phyloP scores from a whole-genome alignment of 1,140 invertebrate genomes.

The Portunus trituberculatus region DNA sequence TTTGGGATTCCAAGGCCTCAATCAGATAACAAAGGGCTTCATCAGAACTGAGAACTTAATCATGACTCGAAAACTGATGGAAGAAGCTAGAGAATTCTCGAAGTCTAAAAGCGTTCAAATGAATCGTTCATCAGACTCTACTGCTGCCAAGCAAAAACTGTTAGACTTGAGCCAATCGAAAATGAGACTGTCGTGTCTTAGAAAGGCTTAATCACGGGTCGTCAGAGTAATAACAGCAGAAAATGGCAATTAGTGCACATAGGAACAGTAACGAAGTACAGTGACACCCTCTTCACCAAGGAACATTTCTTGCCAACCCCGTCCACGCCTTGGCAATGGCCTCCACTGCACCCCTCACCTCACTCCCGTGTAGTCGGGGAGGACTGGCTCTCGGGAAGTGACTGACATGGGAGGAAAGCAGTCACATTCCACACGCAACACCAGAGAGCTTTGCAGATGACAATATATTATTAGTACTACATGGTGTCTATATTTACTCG shows the following conservation, averaged over 20 bases:
- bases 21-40: constrained; percentile 2
- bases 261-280: background rate
- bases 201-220: no score
- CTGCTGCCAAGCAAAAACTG: background rate
- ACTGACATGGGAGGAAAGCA: background rate
- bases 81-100: background rate
- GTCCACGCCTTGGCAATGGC: background rate
- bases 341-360: background rate
- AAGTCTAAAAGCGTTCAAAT: background rate
- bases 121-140: background rate
- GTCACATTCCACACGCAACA: background rate
- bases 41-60: background rate
- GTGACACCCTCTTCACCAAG: background rate
- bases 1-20: background rate
- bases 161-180: background rate
- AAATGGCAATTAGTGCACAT: background rate
- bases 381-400: background rate
- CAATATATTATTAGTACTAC: no score
- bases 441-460: background rate
- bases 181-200: background rate
- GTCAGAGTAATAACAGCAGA: background rate
- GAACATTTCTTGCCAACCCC: background rate
- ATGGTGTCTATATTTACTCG: no score
- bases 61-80: background rate
- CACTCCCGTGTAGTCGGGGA: background rate